Base-by-base conservation (phyloP, 2,888 invertebrate genomes). In the Catocala nupta region DNA sequence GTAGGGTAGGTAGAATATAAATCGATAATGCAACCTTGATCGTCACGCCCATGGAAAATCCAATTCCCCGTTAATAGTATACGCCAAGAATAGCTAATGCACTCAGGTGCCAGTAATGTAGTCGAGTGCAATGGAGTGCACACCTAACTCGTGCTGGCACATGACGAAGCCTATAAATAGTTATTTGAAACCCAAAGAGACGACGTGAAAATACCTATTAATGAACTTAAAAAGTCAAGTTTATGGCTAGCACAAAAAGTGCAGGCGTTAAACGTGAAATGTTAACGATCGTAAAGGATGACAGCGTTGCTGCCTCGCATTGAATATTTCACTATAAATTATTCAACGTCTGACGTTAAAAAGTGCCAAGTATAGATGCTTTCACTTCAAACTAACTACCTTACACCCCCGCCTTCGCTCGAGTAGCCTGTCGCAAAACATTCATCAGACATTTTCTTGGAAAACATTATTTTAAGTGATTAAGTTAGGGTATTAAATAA, bases 71-170 rank as follows among this genome's bases (percentile, higher is more conserved):
- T 74, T 68, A 75, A 72, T 67, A 78, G 71, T 77, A 77, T 85
- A 81, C 83, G 86, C 81, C 77, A 63, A 82, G 82, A 88, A 88
- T 86, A 88, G 80, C 79, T 71, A 73, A 77, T 77, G 83, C 80
- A 82, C 71, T 73, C 77, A 75, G 72, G 77, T 80, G 81, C 73
- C 81, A 81, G 77, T 81, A 70, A 77, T 67, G 81, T 78, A 81
- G 77, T 82, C 72, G 76, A 71, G 84, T 82, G 84, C 83, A 86
- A 66, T 80, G 78, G 77, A 84, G 77, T 82, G 84, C 77, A 82
- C 70, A 65, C 45, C 54, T 69, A 70, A 77, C 75, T 61, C 59
- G 59, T 61, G 67, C 68, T 78, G 77, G 68, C 75, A 71, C 68
- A 68, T 70, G 47, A 58, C 34, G 62, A 55, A 45, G 51, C 33